Base-by-base conservation (phyloP, 2,797 vertebrate genomes). In the Decapterus maruadsi region DNA sequence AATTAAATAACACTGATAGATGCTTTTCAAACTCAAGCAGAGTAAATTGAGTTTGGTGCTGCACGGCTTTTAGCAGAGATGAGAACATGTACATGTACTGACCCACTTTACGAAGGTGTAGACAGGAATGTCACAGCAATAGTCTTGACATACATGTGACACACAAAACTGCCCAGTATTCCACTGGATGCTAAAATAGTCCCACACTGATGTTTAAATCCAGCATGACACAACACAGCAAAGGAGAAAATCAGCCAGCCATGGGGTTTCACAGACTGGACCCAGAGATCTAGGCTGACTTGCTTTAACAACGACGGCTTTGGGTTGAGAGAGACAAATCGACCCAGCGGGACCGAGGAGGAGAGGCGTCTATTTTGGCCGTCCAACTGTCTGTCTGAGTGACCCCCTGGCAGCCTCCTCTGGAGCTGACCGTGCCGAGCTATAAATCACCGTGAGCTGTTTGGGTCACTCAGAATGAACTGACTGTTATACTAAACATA, bases 371-470 rank as follows among this genome's bases (percentile, higher is more conserved):
- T 84, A 88, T 92, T 92, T 92, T 89, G 65, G 85, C 79, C 43
- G 0, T 65, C 48, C 46, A 45, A 77, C 84, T 78, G 61, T 81
- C 40, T 67, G 46, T 31, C 40, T 67, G 46, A 26, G 72, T 64
- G 83, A 89, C 78, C 77, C 81, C 81, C 69, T 73, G 46, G n/a
- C 67, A 51, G 68, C 68, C 55, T 80, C 75, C 62, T 67, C 55
- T 60, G 69, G 58, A 79, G 80, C 46, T 45, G 77, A 89, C 84
- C 83, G 43, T 40, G 55, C 10, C 0, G n/a, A 20, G 31, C 70
- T 80, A 75, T 91, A 79, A 91, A 90, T 92, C 87, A 90, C 75
- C 48, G 40, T 2, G 54, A 88, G 81, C 69, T 69, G 81, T 58
- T 77, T 57, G 60, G 70, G 78, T 70, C 74, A 48, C 36, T 77